Percentiles rank a stretch among this genome's conserved stretches.
Conservation (phyloP, 2,797 vertebrate species). For the Circus cinereus region DNA sequence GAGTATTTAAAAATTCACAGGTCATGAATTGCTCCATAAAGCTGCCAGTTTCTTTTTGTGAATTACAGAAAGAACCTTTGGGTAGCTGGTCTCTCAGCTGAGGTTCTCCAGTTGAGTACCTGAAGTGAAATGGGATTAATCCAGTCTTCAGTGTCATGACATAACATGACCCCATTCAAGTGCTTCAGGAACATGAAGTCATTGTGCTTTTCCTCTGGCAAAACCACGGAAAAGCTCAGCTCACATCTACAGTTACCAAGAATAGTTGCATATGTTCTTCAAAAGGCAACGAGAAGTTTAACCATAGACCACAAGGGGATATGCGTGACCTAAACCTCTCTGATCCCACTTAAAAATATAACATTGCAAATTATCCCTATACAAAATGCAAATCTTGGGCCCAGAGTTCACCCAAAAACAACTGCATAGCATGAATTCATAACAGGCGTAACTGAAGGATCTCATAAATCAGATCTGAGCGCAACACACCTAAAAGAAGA, state of each 20-base stretch:
- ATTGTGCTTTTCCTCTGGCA: background rate
- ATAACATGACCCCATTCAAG: background rate
- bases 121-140: background rate
- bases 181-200: background rate
- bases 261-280: background rate
- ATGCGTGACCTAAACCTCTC: background rate
- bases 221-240: background rate
- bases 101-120: background rate
- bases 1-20: background rate
- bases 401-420: background rate
- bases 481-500: conserved; percentile 43
- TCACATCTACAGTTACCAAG: background rate
- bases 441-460: background rate
- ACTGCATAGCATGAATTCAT: background rate
- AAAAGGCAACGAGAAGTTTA: background rate
- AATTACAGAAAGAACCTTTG: background rate
- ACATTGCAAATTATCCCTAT: background rate
- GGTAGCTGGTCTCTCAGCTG: background rate
- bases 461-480: background rate
- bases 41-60: background rate
- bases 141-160: background rate
- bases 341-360: background rate
- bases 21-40: background rate
- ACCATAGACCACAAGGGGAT: background rate
- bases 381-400: background rate